Evolutionary conservation across 2,113 vertebrate genomes (phyloP).

Genomic region (Indicator indicator): DNA sequence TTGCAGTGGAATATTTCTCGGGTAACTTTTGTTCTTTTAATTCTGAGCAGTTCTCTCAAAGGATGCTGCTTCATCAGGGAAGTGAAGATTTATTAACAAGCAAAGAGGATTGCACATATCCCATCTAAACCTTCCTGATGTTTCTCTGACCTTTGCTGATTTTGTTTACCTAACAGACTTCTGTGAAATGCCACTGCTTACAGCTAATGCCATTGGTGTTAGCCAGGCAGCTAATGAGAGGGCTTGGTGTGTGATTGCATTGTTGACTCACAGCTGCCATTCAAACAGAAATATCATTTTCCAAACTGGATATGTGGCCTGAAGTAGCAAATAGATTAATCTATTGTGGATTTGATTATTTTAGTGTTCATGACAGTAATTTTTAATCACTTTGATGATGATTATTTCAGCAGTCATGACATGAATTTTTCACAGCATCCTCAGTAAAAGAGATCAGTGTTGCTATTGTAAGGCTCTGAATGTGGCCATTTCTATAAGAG

Average conservation of each 20-base stretch:
- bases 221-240: background rate
- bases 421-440: background rate
- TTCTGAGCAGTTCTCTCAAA: background rate
- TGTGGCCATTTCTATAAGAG: background rate
- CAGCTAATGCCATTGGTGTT: background rate
- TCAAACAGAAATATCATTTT: background rate
- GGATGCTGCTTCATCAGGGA: background rate
- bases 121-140: background rate
- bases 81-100: background rate
- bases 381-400: background rate
- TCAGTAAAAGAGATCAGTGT: background rate
- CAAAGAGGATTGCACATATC: background rate
- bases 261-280: background rate
- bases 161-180: background rate
- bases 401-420: background rate
- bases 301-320: background rate
- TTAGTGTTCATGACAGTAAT: background rate
- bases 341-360: background rate
- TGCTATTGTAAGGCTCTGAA: background rate
- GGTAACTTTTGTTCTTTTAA: background rate
- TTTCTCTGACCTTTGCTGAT: background rate
- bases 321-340: background rate
- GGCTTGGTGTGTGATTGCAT: background rate
- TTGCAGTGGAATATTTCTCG: background rate
- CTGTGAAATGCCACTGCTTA: background rate